Evolutionary conservation across 2,888 invertebrate species (phyloP).

Genomic region (Rhogogaster chlorosoma): DNA sequence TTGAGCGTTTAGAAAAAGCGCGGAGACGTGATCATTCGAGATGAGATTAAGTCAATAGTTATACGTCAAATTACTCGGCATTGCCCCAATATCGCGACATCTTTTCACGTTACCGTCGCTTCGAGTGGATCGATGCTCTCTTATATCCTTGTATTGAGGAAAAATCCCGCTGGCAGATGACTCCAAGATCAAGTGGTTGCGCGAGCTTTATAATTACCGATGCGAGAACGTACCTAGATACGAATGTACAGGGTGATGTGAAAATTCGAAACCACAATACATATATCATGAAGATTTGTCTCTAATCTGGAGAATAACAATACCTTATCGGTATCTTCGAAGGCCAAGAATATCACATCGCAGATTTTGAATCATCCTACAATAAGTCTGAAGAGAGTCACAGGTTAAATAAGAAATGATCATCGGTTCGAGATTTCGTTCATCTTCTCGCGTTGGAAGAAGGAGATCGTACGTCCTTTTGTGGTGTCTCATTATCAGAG

Average conservation of each 20-base stretch:
- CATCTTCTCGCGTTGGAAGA: neutral
- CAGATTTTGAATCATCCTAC: neutral
- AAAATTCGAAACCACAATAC: neutral
- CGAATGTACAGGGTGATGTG: slow-evolving; percentile 12
- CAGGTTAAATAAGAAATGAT: neutral
- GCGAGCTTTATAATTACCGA: slow-evolving; percentile 47
- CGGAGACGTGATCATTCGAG: neutral
- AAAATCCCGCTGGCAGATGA: slow-evolving; percentile 44
- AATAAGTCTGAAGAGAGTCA: neutral
- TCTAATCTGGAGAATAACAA: neutral
- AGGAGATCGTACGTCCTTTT: neutral
- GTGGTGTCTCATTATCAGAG: slow-evolving; percentile 13
- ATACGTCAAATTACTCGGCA: slow-evolving; percentile 65
- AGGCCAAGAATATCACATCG: neutral
- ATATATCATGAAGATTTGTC: neutral
- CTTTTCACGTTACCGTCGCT: slow-evolving; percentile 61
- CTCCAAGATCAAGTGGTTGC: slow-evolving; percentile 42
- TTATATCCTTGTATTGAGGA: slow-evolving; percentile 42
- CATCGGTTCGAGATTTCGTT: neutral
- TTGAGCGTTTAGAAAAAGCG: neutral
- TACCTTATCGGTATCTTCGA: neutral
- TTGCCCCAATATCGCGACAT: slow-evolving; percentile 62
- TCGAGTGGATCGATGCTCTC: slow-evolving; percentile 63
- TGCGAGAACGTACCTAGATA: neutral
- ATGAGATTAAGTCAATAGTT: slow-evolving; percentile 63